A percentile compares a stretch with the other conserved stretches of the same genome.
Conservation (phyloP, 1,140 invertebrate species). For the Calliphora vicina region DNA sequence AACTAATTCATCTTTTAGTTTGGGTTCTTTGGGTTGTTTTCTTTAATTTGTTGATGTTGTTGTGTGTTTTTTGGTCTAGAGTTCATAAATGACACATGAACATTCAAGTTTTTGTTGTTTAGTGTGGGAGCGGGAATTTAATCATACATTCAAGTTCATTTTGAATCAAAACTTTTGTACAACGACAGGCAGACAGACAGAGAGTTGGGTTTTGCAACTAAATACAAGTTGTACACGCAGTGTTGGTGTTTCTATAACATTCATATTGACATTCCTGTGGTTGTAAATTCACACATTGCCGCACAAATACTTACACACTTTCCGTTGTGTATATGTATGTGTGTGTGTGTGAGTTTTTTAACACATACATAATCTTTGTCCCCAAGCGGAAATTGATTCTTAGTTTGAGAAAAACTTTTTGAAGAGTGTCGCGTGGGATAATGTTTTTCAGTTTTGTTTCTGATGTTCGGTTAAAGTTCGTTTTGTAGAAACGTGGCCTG, state of each 20-base stretch:
- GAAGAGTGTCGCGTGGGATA: slow-evolving; percentile 22
- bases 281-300: not conserved
- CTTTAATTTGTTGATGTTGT: not conserved
- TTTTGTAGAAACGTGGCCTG: not conserved
- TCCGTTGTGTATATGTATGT: not conserved
- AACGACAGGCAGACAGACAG: not conserved
- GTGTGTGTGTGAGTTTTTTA: not conserved
- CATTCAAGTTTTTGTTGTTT: not conserved
- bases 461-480: not conserved
- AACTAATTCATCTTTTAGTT: not conserved
- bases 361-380: not conserved
- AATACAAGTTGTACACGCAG: not conserved
- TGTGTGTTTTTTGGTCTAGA: not conserved
- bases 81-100: not conserved
- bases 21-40: not conserved
- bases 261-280: slow-evolving; percentile 1
- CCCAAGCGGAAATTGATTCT: slow-evolving; percentile 13
- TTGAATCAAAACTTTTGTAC: not conserved
- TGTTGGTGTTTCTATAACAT: not conserved
- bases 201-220: not conserved
- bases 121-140: not conserved
- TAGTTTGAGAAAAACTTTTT: slow-evolving; percentile 11
- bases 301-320: too few species aligned
- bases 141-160: not conserved
- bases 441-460: not conserved